Evolutionary conservation across 2,113 vertebrate species (phyloP).

Genomic region (Dasyprocta punctata): DNA sequence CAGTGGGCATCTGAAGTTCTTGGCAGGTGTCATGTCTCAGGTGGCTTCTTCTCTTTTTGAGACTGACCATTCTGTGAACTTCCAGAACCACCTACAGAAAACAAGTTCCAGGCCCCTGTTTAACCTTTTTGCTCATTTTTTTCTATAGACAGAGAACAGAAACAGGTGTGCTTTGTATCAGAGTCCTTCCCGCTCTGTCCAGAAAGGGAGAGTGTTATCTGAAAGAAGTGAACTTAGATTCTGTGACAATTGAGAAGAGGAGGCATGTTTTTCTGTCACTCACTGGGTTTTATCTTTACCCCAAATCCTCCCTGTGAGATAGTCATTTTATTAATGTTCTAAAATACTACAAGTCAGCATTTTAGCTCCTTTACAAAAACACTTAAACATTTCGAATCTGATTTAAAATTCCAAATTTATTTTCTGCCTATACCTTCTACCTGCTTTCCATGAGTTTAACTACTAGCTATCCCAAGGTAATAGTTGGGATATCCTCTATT

Average conservation of each 20-base stretch:
- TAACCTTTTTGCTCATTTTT: background rate
- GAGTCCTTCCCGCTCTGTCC: background rate
- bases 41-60: background rate
- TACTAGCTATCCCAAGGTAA: background rate
- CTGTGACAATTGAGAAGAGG: background rate
- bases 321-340: background rate
- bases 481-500: background rate
- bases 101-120: background rate
- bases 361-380: background rate
- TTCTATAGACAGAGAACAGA: background rate
- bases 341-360: background rate
- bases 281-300: background rate
- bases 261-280: background rate
- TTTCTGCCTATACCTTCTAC: background rate
- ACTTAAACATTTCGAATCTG: background rate
- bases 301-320: background rate
- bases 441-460: background rate
- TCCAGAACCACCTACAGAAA: background rate
- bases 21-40: background rate
- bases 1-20: background rate
- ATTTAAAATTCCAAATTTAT: slow-evolving; percentile 1
- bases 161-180: background rate
- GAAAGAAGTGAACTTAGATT: background rate
- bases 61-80: background rate
- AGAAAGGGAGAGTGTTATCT: background rate